Base-by-base conservation (phyloP, 1,140 invertebrate species). In the Drosophila ohnishii region DNA sequence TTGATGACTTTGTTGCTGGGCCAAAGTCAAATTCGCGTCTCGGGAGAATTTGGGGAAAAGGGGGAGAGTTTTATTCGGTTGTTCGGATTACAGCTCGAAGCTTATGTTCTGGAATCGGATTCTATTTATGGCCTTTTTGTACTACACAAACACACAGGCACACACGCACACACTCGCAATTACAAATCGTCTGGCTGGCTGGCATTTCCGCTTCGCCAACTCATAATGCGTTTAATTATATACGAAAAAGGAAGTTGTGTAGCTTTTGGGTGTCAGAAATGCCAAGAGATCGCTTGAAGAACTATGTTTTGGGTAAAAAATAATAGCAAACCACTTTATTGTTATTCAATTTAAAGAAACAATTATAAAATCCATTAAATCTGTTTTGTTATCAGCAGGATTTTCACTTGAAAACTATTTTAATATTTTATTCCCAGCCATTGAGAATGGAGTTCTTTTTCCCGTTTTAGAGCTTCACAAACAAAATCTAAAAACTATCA, bases 1-100 rank as follows among this genome's bases (percentile, higher is more conserved):
- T 79, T 88, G 80, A 88, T 88, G 84, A 89, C 84, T 89, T 88
- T 88, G 80, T 88, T 88, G 80, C 71, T 72, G 73, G 67, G 58
- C 51, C 51, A 57, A 75, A 75, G 83, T 63, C 75, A 76, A 80
- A 84, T 66, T 74, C 72, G 84, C 64, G 61, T 78, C 66, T 77
- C 56, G 32, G 32, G 53, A 50, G 62, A 53, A 66, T 63, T 25
- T 9, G 42, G 30, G 55, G 48, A 25, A 42, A 62, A 45, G 59
- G 64, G 64, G 48, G 39, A 59, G 42, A 51, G 30, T 42, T 30
- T 64, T 56, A 83, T 67, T 61, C 53, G 78, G 65, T 60, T 71
- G 67, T 51, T 80, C 71, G 71, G 69, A 70, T 77, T 88, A 83
- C 71, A 71, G 83, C 69, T 62, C 59, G 40, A 45, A 78, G 75